These are phyloP conservation scores for Poecilia gillii DNA, from an alignment of 2,797 vertebrate genomes.

Conservation along the genomic window DNA sequence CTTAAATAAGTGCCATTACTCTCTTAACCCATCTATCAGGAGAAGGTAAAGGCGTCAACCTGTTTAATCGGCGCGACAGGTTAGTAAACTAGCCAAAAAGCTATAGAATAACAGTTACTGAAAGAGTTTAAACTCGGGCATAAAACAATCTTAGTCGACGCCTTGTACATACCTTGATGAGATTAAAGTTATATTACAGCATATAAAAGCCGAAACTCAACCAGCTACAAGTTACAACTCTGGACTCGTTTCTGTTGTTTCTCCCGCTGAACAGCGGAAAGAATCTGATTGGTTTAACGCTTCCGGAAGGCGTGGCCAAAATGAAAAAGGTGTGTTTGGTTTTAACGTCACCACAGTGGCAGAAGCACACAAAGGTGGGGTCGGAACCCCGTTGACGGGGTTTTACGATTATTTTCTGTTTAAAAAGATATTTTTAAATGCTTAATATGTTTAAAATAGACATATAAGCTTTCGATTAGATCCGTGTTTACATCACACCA, in stretches of 20 bases:
- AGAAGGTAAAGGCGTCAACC: neutral
- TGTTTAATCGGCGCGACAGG: neutral
- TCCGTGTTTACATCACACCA: neutral
- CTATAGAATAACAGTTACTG: neutral
- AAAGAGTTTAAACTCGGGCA: neutral
- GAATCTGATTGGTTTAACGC: slow-evolving; percentile 56
- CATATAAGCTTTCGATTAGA: neutral
- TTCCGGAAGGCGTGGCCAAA: slow-evolving; percentile 12
- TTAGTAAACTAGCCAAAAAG: slow-evolving; percentile 22
- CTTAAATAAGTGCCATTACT: neutral
- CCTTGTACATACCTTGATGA: slow-evolving; percentile 38
- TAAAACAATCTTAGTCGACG: neutral
- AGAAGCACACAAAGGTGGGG: neutral
- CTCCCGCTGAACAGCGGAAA: slow-evolving; percentile 65
- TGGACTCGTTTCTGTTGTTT: slow-evolving; percentile 39
- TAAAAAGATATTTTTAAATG: neutral
- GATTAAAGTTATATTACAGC: neutral
- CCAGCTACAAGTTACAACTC: neutral
- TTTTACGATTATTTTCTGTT: neutral
- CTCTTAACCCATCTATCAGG: neutral
- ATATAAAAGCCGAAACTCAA: neutral
- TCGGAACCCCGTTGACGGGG: neutral
- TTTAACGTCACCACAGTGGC: accelerated
- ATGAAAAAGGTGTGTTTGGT: neutral
- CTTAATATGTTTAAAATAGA: neutral